Evolutionary conservation across 92 coral and sea anemone genomes (phyloP), one percentile per base, ranked within the genome.

Genomic region (Micromussa lordhowensis): DNA sequence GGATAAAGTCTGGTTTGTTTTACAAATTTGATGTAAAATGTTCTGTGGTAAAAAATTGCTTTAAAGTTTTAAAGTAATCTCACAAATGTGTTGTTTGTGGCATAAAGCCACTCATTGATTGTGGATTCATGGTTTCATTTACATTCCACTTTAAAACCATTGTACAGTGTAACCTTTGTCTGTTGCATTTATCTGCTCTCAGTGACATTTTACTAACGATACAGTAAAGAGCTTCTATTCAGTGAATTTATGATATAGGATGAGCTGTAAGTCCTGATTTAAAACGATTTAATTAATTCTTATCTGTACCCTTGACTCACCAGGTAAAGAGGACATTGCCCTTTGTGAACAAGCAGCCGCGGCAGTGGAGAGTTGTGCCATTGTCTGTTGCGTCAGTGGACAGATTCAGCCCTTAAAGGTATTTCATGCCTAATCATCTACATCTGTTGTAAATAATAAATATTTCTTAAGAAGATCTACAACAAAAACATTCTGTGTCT

Each of bases 321-420:
- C 86, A 96, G 99, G 90, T 78, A 83, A 84, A 2, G 75, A 63
- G 55, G 90, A 91, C 75, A 83, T 61, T 16, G 85, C 73, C 9
- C 91, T 94, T 58, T 97, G 99, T 85, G 91, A 93, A 77, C 94
- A 96, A 82, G 98, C 98, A 21, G 91, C 94, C 3, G 86, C 82
- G 8, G 93, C 96, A 12, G 44, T 95, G 64, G 98, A 95, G 91
- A 92, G 98, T 40, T 87, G 94, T 24, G 84, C 96, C 44, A 91
- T 97, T 30, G 92, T 96, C 44, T 97, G 98, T 73, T 97, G 99
- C 85, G 86, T 92, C 16, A 86, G 82, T 53, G 92, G 86, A 34
- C 95, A 95, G 77, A 86, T 95, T 75, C 90, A 94, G 69, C 92
- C 98, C 29, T 91, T 97, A 4, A 94, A 97, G 95, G 99, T 96